phyloP scores from a whole-genome alignment of 2,888 invertebrate genomes.

The Tortricodes alternella region DNA sequence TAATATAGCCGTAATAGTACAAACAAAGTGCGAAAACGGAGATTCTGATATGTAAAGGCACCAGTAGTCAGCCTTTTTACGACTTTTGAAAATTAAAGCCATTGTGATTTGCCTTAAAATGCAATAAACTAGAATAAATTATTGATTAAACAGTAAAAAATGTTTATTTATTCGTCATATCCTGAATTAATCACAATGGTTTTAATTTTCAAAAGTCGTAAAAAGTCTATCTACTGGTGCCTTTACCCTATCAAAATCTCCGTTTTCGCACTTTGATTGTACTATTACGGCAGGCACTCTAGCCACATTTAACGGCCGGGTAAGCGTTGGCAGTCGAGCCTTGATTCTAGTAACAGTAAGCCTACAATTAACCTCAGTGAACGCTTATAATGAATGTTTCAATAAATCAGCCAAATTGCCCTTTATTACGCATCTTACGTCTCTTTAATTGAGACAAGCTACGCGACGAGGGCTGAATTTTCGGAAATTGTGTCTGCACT shows the following conservation, averaged over 20 bases:
- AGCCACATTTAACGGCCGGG: background rate
- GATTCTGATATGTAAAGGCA: too few relatives aligned
- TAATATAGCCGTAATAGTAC: background rate
- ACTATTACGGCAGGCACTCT: background rate
- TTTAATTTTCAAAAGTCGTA: background rate
- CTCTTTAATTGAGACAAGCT: slow-evolving; percentile 72
- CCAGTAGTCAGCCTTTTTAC: too few relatives aligned
- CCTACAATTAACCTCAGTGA: slow-evolving; percentile 66
- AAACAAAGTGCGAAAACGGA: background rate
- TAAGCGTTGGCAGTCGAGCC: slow-evolving; percentile 8
- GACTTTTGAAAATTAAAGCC: background rate
- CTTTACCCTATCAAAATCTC: too few relatives aligned
- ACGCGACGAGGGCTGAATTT: slow-evolving; percentile 53
- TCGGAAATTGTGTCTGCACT: too few relatives aligned
- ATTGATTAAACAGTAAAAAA: too few relatives aligned
- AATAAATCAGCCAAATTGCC: slow-evolving; percentile 75
- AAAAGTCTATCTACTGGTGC: too few relatives aligned
- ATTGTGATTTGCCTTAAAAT: too few relatives aligned
- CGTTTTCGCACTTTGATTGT: background rate
- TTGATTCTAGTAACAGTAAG: slow-evolving; percentile 50
- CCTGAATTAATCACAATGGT: background rate
- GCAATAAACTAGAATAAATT: too few relatives aligned
- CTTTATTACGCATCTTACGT: slow-evolving; percentile 77
- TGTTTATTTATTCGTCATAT: too few relatives aligned
- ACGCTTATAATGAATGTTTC: slow-evolving; percentile 70